Percentiles rank a stretch among this genome's conserved stretches.
These are phyloP conservation scores for Cricetomys ansorgei DNA, from an alignment of 2,113 vertebrate species.

Conservation along the genomic window DNA sequence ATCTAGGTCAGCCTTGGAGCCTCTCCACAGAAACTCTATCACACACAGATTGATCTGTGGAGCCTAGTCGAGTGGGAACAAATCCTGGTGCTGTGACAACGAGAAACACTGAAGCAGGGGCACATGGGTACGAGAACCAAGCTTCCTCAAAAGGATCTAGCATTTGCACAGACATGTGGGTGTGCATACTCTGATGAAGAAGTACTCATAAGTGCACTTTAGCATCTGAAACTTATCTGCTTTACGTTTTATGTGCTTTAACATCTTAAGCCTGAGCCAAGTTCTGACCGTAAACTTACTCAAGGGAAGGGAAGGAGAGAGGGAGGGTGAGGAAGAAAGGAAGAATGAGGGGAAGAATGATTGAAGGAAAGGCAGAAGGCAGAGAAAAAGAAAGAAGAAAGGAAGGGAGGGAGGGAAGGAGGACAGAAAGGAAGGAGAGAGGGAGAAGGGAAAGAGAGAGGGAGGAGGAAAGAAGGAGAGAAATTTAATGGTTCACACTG, in stretches of 20 bases:
- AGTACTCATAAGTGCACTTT: not conserved
- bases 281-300: not conserved
- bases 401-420: no score
- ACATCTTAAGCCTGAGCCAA: not conserved
- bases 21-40: not conserved
- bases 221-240: no score
- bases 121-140: not conserved
- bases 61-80: not conserved
- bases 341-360: no score
- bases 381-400: not conserved
- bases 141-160: not conserved
- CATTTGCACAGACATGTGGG: not conserved
- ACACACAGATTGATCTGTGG: not conserved
- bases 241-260: no score
- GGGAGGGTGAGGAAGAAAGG: not conserved
- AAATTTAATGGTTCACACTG: not conserved
- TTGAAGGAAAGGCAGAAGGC: accelerated
- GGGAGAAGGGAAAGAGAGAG: not conserved
- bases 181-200: not conserved
- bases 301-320: not conserved
- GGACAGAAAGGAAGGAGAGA: not conserved
- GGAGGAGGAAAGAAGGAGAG: not conserved
- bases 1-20: not conserved
- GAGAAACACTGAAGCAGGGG: not conserved
- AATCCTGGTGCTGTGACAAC: not conserved